These are phyloP conservation scores for Acipenser transmontanus DNA, from an alignment of 2,797 vertebrate genomes.

Conservation along the genomic window DNA sequence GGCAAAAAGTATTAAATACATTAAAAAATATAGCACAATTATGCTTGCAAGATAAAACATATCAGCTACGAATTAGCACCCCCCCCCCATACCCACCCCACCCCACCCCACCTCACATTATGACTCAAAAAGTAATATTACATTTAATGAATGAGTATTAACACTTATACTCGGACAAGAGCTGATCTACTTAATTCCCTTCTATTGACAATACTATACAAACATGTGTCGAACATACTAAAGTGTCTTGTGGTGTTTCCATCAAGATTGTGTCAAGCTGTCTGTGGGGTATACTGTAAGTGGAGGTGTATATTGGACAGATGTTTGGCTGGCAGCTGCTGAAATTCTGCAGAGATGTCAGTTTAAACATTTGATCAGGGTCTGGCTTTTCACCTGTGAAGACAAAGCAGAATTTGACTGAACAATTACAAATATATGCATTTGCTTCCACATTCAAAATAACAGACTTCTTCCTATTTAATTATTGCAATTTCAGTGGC, in stretches of 20 bases:
- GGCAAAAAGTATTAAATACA: too few species aligned
- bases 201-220: too few species aligned
- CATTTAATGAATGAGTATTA: too few species aligned
- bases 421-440: not conserved
- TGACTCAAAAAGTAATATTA: too few species aligned
- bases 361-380: conserved; percentile 92
- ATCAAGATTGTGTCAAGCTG: conserved; percentile 87
- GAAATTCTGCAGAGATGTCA: conserved; percentile 88
- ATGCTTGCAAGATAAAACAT: too few species aligned
- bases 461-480: not conserved
- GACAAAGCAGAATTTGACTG: not conserved
- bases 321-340: conserved; percentile 74
- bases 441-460: not conserved
- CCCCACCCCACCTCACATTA: too few species aligned
- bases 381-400: conserved; percentile 87
- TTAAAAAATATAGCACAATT: too few species aligned
- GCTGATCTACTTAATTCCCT: too few species aligned
- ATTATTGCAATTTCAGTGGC: not conserved
- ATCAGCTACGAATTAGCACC: too few species aligned
- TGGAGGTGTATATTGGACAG: conserved; percentile 79
- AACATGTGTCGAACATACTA: conserved; percentile 58
- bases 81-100: too few species aligned
- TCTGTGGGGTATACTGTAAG: conserved; percentile 72
- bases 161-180: too few species aligned
- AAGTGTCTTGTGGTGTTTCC: conserved; percentile 94